Evolutionary conservation across 1,140 invertebrate genomes (phyloP), one percentile per base, ranked within the genome.

Genomic region (Pogonus chalceus): DNA sequence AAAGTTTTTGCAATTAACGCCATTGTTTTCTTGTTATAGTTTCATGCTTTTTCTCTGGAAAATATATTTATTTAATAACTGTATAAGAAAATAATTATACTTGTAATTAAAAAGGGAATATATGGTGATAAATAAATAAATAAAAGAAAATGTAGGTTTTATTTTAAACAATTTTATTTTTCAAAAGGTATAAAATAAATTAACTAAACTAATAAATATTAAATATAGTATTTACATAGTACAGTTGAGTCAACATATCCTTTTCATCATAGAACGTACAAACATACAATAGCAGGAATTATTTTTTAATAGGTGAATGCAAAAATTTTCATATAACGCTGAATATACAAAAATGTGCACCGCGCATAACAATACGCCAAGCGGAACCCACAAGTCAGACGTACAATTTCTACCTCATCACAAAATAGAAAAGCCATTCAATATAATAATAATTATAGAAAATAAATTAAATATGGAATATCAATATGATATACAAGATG

Each of bases 101-200:
- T 43, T 31, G 26, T 7, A 31, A 7, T 31, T 4, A 31, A 31
- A 31, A 4, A 31, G 26, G 14, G 37, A 31, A 31, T 31, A 31
- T 4, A 7, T 4, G 14, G 14, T 31, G 26, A 31, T 7, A 31
- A 4, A 31, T 7, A 31, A 31, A 31, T 14, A 31, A 7, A 4
- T 31, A 14, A 7, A 31, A 31, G 7, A 31, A 14, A 31, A 31
- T 31, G 26, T 31, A 31, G 4, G 7, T 31, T 31, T n/a, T n/a
- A n/a, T n/a, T 43, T 43, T 16, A 43, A 43, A 43, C 37, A 43
- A 43, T 16, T 43, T 43, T 43, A 43, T 43, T 43, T n/a, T 31
- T 43, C 37, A 43, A 43, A 43, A 9, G 37, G 37, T 43, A 43
- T 43, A 43, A 43, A 43, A 43, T 43, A 43, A 43, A 43, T 43